Evolutionary conservation across 2,888 invertebrate species (phyloP).

Genomic region (Machimus atricapillus): DNA sequence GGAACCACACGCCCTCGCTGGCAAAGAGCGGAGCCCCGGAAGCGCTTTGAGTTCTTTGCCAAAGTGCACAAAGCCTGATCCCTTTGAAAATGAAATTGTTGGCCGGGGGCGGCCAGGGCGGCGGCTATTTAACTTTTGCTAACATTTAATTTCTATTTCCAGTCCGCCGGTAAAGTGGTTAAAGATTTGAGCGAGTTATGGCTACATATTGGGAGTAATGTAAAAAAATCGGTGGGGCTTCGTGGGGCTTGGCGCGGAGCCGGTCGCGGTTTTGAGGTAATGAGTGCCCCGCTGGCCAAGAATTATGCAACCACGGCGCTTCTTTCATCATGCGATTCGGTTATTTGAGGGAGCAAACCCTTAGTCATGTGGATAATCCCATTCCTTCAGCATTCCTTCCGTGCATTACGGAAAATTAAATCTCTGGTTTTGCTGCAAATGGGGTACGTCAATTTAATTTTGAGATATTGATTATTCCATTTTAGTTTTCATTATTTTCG

Average conservation of each 20-base stretch:
- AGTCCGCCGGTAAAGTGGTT: not conserved
- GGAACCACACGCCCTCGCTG: not conserved
- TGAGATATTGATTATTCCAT: not conserved
- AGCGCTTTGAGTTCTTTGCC: slow-evolving; percentile 3
- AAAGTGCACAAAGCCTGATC: slow-evolving; percentile 1
- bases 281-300: not conserved
- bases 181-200: not conserved
- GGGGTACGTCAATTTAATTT: not conserved
- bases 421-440: not conserved
- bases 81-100: not conserved
- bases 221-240: not conserved
- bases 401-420: not conserved
- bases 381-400: not conserved
- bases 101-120: not conserved
- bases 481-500: not conserved
- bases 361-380: not conserved
- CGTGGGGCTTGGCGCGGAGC: not conserved
- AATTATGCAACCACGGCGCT: not conserved
- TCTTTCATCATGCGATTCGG: not conserved
- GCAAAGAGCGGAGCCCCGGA: not conserved
- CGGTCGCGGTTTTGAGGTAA: not conserved
- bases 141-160: slow-evolving; percentile 6
- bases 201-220: not conserved
- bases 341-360: not conserved
- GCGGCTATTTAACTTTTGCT: not conserved